Base-by-base conservation (phyloP, 2,888 invertebrate species). In the Anarsia innoxiella region DNA sequence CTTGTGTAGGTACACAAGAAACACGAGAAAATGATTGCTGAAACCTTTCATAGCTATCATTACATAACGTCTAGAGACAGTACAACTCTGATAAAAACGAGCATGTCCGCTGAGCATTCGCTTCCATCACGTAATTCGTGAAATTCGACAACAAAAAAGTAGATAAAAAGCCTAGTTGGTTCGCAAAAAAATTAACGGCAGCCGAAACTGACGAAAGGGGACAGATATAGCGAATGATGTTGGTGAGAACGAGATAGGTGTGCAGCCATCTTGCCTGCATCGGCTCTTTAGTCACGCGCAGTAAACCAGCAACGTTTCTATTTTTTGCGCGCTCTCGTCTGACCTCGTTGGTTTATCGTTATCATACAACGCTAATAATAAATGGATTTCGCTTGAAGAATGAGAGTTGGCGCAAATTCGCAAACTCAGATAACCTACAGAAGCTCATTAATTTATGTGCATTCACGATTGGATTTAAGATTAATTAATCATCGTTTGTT, bases 271-370 rank as follows among this genome's bases (percentile, higher is more conserved):
- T 79, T 78, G 75, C 66, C 65, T 74, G 75, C 72, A 75, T 68
- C 65, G 66, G 65, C 63, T 67, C 62, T 80, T 77, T 74, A 74
- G 79, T 80, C 80, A 80, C 80, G 80, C 78, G 74, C 76, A 68
- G 66, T 69, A 66, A 70, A 70, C 62, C 73, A 69, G 67, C n/a
- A n/a, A n/a, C 71, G 76, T 80, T 82, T 78, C 78, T 77, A 83
- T 79, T 82, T 83, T 79, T 83, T 83, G 78, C 74, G 65, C 69
- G 71, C 57, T 76, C 72, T 72, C 65, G 67, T 68, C 72, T 80
- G 80, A 80, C 82, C 82, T 82, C 82, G 76, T 75, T 74, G 71
- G 65, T 78, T 78, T 80, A 83, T 83, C 82, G 76, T 78, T 83
- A 82, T 82, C 82, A 76, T 71, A 66, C 66, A 53, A 53, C 63